Evolutionary conservation across 1,140 invertebrate species (phyloP).

Genomic region (Neodiprion fabricii): DNA sequence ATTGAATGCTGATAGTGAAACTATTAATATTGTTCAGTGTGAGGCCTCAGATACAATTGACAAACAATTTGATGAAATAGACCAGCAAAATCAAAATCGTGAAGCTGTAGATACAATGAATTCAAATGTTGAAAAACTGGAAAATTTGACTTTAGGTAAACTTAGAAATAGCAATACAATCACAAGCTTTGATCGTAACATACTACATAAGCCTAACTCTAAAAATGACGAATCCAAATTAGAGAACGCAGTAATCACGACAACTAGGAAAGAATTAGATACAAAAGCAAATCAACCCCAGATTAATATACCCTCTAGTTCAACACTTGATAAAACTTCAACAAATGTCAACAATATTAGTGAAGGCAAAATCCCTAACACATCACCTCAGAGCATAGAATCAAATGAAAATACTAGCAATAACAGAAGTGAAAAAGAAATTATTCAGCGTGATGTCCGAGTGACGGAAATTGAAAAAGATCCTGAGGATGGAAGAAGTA

Average conservation of each 20-base stretch:
- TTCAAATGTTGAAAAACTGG: neutral
- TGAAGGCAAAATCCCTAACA: neutral
- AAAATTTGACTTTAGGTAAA: neutral
- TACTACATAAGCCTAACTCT: neutral
- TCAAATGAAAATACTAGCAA: neutral
- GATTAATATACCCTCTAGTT: neutral
- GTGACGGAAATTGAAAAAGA: slow-evolving; percentile 29
- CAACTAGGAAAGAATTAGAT: neutral
- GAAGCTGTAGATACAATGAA: too few species aligned
- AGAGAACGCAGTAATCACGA: neutral
- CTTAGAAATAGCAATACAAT: neutral
- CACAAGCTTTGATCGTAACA: neutral
- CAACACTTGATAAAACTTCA: neutral
- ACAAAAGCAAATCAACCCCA: neutral
- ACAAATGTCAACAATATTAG: neutral
- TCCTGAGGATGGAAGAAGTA: slow-evolving; percentile 33
- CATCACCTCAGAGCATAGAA: neutral
- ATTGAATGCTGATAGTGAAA: slow-evolving; percentile 15
- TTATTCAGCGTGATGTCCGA: neutral
- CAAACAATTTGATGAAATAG: slow-evolving; percentile 31
- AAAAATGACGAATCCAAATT: neutral
- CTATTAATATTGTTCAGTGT: neutral
- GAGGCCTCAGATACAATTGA: slow-evolving; percentile 13
- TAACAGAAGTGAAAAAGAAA: neutral
- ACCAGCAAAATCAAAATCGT: slow-evolving; percentile 19